Conservation (phyloP, 2,113 vertebrate species). For the Fukomys damarensis region DNA sequence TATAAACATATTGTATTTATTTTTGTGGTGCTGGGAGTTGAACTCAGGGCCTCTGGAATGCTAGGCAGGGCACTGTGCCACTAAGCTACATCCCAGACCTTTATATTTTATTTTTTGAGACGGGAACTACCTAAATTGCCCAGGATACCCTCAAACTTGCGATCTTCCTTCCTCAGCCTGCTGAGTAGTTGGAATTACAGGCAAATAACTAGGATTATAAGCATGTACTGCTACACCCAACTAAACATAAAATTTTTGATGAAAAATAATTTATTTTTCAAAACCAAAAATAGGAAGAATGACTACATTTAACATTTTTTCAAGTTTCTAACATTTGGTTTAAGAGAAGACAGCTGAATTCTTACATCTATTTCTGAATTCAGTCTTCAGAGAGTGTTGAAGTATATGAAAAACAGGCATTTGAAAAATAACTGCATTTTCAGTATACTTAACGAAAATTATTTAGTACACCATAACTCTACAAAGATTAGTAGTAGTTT, state of each 20-base stretch:
- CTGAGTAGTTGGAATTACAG: not conserved
- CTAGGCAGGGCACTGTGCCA: not conserved
- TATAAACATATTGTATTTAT: not conserved
- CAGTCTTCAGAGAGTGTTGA: not conserved
- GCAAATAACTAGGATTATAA: not conserved
- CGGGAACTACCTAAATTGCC: not conserved
- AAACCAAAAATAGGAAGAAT: slow-evolving; percentile 26
- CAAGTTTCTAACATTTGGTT: not conserved
- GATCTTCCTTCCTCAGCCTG: not conserved
- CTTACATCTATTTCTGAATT: not conserved
- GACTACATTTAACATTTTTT: not conserved
- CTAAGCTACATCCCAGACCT: not conserved
- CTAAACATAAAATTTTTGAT: slow-evolving; percentile 23
- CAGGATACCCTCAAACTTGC: not conserved
- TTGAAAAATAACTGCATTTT: slow-evolving; percentile 43
- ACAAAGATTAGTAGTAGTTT: not conserved
- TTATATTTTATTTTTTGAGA: not conserved
- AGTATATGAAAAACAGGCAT: not conserved
- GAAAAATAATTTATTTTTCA: slow-evolving; percentile 53
- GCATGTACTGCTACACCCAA: not conserved
- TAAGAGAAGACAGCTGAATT: slow-evolving; percentile 13
- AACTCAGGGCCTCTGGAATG: not conserved
- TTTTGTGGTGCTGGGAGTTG: not conserved
- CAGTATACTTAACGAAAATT: slow-evolving; percentile 21
- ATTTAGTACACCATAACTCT: not conserved